Conservation (phyloP, 2,888 invertebrate genomes). For the Mactromeris polynyma region DNA sequence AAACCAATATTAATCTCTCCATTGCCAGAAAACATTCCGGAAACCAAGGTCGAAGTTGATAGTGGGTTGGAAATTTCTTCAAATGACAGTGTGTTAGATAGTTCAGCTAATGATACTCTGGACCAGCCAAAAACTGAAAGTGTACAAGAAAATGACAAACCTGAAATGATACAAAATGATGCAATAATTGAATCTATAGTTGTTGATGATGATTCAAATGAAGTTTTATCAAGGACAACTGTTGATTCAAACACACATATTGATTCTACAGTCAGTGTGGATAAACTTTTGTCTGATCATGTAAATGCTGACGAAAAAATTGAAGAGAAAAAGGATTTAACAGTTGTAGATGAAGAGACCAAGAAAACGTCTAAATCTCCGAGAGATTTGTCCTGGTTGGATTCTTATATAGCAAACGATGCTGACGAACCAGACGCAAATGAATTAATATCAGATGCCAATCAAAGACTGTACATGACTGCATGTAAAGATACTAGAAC, state of each 20-base stretch:
- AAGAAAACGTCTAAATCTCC: slow-evolving; percentile 24
- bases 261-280: not conserved
- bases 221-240: not conserved
- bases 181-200: not conserved
- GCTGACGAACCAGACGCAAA: not conserved
- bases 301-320: not conserved
- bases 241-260: not conserved
- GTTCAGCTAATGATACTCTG: not conserved
- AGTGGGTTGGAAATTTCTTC: not conserved
- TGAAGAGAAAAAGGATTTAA: not conserved
- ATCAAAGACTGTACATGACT: not conserved
- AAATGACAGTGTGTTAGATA: not conserved
- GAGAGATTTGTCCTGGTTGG: slow-evolving; percentile 55
- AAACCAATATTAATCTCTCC: not conserved
- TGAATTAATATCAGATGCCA: not conserved
- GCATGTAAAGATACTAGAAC: not conserved
- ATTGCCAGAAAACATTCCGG: not conserved
- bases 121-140: not conserved
- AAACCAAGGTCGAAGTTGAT: not conserved
- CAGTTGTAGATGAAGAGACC: not conserved
- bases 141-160: not conserved
- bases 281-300: not conserved
- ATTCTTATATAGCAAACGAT: slow-evolving; percentile 23
- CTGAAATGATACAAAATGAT: not conserved
- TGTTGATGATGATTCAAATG: not conserved